A percentile compares a stretch with the other conserved stretches of the same genome.
These are phyloP conservation scores for Spinus olivaceus DNA, from an alignment of 2,797 vertebrate genomes.

Conservation along the genomic window DNA sequence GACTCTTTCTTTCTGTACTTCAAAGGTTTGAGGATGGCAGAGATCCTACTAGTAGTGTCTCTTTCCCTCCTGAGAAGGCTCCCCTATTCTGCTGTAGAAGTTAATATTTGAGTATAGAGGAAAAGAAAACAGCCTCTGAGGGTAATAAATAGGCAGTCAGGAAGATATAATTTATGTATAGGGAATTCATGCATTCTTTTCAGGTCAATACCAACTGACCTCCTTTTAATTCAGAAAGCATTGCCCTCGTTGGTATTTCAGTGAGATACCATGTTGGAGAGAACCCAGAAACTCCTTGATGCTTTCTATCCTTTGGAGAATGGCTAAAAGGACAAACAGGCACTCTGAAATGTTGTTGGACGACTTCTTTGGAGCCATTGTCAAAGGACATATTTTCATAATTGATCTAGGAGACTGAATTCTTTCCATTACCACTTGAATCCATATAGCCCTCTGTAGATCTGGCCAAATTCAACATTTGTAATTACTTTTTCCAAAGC, in stretches of 20 bases:
- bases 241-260: background rate
- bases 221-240: background rate
- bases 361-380: background rate
- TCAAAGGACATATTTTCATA: background rate
- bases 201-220: background rate
- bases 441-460: background rate
- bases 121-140: background rate
- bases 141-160: background rate
- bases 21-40: background rate
- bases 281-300: background rate
- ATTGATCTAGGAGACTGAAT: background rate
- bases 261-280: background rate
- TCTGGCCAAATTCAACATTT: slow-evolving; percentile 9
- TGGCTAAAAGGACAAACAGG: background rate
- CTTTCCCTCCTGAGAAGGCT: background rate
- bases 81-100: background rate
- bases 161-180: background rate
- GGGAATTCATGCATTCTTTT: background rate
- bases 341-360: background rate
- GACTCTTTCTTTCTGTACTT: background rate
- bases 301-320: background rate
- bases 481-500: slow-evolving; percentile 33
- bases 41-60: background rate
- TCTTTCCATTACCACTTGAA: background rate
- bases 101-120: background rate